Evolutionary conservation across 2,797 vertebrate species (phyloP).

Genomic region (Macrochelys suwanniensis): DNA sequence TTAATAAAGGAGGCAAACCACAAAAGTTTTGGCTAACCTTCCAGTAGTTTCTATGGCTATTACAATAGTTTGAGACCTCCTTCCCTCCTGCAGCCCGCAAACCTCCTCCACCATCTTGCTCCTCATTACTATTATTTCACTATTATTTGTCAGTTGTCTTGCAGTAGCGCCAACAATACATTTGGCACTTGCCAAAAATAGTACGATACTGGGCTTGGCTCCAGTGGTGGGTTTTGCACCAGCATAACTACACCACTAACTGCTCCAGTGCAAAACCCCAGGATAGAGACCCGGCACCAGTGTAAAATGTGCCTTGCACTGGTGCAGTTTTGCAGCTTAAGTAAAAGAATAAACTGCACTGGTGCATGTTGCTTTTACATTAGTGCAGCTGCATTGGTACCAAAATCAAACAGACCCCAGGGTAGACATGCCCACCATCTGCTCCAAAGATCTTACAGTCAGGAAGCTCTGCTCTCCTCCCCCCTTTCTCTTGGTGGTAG

Average conservation of each 20-base stretch:
- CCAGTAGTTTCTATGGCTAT: constrained; percentile 74
- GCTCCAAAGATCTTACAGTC: neutral
- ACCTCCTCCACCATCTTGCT: neutral
- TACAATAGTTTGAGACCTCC: constrained; percentile 22
- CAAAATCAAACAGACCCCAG: neutral
- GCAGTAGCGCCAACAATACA: constrained; percentile 29
- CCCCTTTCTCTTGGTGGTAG: neutral
- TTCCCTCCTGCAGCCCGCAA: neutral
- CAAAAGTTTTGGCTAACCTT: neutral
- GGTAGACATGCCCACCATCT: neutral
- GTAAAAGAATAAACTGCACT: neutral
- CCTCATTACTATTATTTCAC: neutral
- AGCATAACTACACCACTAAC: neutral
- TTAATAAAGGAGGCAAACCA: neutral
- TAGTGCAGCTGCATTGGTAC: neutral
- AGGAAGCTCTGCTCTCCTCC: neutral
- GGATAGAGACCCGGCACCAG: neutral
- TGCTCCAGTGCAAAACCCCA: neutral
- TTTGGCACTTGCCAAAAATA: constrained; percentile 53
- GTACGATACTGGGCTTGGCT: constrained; percentile 20
- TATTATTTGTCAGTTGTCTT: constrained; percentile 25
- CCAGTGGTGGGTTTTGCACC: neutral
- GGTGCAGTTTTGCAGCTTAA: neutral
- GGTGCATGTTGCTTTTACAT: neutral
- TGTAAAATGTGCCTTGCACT: neutral